Evolutionary conservation across 1,140 invertebrate species (phyloP), one percentile per base, ranked within the genome.

Genomic region (Drosophila kohkoa): DNA sequence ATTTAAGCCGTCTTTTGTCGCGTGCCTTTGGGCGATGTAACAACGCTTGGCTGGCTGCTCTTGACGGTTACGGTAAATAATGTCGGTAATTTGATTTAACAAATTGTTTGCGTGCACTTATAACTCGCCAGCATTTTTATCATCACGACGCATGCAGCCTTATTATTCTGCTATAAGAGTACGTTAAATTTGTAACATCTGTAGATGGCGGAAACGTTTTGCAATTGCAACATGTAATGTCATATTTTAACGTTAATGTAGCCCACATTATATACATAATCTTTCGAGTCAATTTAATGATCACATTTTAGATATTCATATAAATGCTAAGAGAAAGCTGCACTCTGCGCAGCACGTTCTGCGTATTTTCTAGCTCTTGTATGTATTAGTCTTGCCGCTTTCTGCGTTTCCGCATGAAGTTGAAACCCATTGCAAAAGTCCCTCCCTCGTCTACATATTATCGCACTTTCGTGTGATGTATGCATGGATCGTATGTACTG

Each of bases 1-100:
- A 59, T 68, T 74, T 41, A 25, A 10, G 13, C 13, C n/a, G 35
- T 30, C 16, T 16, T 59, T 54, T 35, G 15, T 16, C 66, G 82
- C 82, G 75, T 83, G 81, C n/a, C 70, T 38, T 38, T 11, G 0
- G 7, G 8, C 35, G 35, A 43, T 60, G 68, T 81, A 75, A 80
- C 72, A 85, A 66, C 81, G 85, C 85, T 89, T 76, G 45, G 85
- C 48, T 83, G 76, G 46, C 63, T 57, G 28, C 45, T 28, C 52
- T 76, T 79, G 63, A 73, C 78, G 76, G 59, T 77, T 81, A 73
- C 85, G 82, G 59, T 88, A 67, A 79, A 74, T 90, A 79, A 86
- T 83, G 72, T 75, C 46, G 38, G 72, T 81, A 90, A 90, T 90
- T 89, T 85, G 71, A 89, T 85, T 89, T 90, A 46, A 88, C 85